Evolutionary conservation across 2,113 vertebrate genomes (phyloP), one percentile per base, ranked within the genome.

Genomic region (Clarias gariepinus): DNA sequence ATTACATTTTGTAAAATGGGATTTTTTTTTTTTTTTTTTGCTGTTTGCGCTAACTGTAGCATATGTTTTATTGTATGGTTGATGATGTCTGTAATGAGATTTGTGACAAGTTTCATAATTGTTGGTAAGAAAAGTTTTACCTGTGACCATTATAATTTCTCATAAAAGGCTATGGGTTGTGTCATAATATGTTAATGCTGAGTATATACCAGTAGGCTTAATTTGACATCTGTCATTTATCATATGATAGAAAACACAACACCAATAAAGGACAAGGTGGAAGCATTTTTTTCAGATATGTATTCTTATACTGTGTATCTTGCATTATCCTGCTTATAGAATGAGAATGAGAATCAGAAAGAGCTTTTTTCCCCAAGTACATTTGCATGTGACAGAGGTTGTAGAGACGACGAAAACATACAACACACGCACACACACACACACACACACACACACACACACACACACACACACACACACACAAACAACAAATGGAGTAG

Each of bases 71-170:
- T 19, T 30, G 28, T 33, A 30, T 33, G 77, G 8, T 60, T 78
- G 57, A 78, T 78, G n/a, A 57, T 23, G n/a, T 52, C 52, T 78
- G 25, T 77, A 7, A 53, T 77, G 74, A 58, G n/a, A 58, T 79
- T 57, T 28, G 76, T 79, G 76, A 79, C n/a, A 79, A 58, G 76
- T 79, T 9, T 60, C 55, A 79, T 79, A 33, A 57, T 3, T 16
- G 16, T 18, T 78, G 74, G 25, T 15, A 7, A 47, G 7, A 47
- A 47, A 79, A 58, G 55, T 79, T 79, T 58, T 33, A 30, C 28
- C 21, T 79, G 77, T 15, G 18, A 33, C 52, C 4, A 79, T 60
- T 8, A 60, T 79, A 33, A 78, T 57, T 57, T 55, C 76, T 78
- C 53, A 58, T 79, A 79, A 79, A 79, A 57, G 28, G 16, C 19